phyloP scores from a whole-genome alignment of 2,113 vertebrate species.

The Pelvicachromis taeniatus region DNA sequence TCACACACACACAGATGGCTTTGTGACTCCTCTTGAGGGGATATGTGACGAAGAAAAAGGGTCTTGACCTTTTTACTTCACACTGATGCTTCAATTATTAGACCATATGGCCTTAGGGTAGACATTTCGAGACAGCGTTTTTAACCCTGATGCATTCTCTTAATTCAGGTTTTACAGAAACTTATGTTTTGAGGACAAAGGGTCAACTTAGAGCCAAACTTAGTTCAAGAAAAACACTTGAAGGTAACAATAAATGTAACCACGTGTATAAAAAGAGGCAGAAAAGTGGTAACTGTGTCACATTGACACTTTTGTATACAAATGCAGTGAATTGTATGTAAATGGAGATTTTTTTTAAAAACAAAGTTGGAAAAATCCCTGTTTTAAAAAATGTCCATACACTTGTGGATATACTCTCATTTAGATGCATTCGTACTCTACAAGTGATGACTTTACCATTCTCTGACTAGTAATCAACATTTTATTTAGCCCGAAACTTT shows the following conservation, averaged over 20 bases:
- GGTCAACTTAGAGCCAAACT: background rate
- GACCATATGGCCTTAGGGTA: background rate
- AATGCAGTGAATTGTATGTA: background rate
- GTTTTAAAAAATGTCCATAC: background rate
- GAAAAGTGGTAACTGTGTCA: background rate
- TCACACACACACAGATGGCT: background rate
- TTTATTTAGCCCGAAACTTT: accelerated
- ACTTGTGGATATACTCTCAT: background rate
- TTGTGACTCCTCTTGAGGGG: background rate
- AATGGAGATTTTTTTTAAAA: too few species aligned
- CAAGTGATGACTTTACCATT: background rate
- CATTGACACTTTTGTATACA: accelerated
- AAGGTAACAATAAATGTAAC: background rate
- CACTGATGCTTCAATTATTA: slow-evolving; percentile 14
- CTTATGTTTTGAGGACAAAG: background rate
- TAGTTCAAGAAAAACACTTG: background rate
- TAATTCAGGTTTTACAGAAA: background rate
- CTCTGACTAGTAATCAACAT: background rate
- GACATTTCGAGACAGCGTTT: background rate
- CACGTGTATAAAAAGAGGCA: background rate
- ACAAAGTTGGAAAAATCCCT: background rate
- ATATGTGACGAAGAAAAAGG: background rate
- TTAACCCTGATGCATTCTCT: background rate
- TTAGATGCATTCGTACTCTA: background rate
- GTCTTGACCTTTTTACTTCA: slow-evolving; percentile 12